These are phyloP conservation scores for Aethes cnicana DNA, from an alignment of 2,888 invertebrate genomes.

Conservation along the genomic window DNA sequence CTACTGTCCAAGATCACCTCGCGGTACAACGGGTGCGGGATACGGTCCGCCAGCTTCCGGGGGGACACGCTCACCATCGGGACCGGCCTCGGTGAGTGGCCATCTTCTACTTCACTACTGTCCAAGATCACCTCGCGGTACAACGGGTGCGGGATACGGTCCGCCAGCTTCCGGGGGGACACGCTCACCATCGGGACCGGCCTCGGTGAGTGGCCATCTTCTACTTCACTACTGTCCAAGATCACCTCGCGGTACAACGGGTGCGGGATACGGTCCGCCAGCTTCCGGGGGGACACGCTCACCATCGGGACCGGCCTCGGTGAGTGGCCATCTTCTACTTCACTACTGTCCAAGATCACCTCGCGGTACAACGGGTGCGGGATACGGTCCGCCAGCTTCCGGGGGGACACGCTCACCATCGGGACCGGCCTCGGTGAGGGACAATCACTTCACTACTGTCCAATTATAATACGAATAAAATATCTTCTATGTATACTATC, in stretches of 20 bases:
- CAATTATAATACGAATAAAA: no score
- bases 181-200: constrained; percentile 97
- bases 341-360: background rate
- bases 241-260: constrained; percentile 87
- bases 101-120: background rate
- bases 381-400: no score
- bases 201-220: constrained; percentile 79
- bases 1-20: background rate
- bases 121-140: constrained; percentile 76
- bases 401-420: no score
- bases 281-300: constrained; percentile 93
- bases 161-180: constrained; percentile 94
- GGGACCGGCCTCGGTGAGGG: no score
- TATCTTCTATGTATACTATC: no score
- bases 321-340: constrained; percentile 8
- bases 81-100: constrained; percentile 88
- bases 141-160: constrained; percentile 95
- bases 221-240: background rate
- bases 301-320: constrained; percentile 96
- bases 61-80: constrained; percentile 96
- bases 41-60: constrained; percentile 94
- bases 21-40: constrained; percentile 94
- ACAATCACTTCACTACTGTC: no score
- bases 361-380: no score
- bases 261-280: constrained; percentile 95